These are phyloP conservation scores for Sebastes dallii DNA, from an alignment of 2,797 vertebrate genomes.

Conservation along the genomic window DNA sequence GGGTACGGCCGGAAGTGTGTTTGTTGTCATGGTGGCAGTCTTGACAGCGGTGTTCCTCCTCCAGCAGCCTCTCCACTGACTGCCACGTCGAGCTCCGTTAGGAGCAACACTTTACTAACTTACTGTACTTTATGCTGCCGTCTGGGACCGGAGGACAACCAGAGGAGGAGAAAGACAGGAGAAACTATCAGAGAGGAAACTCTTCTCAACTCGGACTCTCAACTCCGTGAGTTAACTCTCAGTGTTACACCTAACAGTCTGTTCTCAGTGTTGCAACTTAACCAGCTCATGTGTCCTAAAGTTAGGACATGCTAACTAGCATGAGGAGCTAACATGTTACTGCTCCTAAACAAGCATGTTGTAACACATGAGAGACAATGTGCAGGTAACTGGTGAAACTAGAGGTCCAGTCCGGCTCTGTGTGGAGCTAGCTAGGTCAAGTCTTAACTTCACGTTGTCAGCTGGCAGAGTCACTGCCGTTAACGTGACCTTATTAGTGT, in stretches of 20 bases:
- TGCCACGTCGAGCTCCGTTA: constrained; percentile 50
- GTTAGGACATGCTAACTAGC: not conserved
- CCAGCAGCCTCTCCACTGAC: not conserved
- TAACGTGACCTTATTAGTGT: not conserved
- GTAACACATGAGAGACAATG: not conserved
- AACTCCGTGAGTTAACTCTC: not conserved
- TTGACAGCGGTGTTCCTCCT: too few relatives aligned
- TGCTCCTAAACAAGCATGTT: not conserved
- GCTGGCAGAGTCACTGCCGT: not conserved
- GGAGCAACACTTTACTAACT: not conserved
- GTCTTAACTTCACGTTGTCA: not conserved
- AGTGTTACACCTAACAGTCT: too few relatives aligned
- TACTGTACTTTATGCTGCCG: not conserved
- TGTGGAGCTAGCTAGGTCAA: not conserved
- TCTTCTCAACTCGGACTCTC: not conserved
- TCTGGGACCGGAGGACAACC: not conserved
- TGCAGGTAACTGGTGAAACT: not conserved
- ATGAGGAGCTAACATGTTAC: not conserved
- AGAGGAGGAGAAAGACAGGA: not conserved
- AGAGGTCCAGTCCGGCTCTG: not conserved
- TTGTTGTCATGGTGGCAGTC: too few relatives aligned
- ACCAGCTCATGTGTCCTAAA: not conserved
- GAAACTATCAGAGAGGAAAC: too few relatives aligned
- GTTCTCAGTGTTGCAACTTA: not conserved
- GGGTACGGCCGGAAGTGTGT: too few relatives aligned